Evolutionary conservation across 2,888 invertebrate genomes (phyloP).

Genomic region (Dicranocentrus wangi): DNA sequence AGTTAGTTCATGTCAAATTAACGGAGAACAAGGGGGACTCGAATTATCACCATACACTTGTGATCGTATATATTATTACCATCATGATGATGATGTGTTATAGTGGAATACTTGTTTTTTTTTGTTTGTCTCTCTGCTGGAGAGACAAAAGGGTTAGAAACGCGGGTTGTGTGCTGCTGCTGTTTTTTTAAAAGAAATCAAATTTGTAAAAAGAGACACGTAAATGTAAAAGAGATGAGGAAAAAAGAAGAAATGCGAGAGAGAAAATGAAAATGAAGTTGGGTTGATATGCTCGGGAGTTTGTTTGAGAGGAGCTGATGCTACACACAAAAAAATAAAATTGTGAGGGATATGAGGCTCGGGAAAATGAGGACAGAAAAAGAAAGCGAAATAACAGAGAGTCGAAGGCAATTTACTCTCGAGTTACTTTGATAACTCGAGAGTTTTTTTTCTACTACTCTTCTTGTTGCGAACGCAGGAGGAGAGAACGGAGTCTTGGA

Average conservation of each 20-base stretch:
- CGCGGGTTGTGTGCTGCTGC: no score
- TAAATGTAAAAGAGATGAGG: constrained; percentile 25
- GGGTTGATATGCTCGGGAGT: not conserved
- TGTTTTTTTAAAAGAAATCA: constrained; percentile 5
- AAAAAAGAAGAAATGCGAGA: constrained; percentile 8
- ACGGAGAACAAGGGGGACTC: not conserved
- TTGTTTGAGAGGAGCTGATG: not conserved
- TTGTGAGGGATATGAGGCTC: constrained; percentile 14
- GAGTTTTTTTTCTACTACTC: not conserved
- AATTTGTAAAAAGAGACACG: constrained; percentile 29
- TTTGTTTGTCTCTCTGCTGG: no score
- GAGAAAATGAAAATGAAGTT: constrained; percentile 14
- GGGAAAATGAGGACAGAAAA: not conserved
- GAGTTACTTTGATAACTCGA: not conserved
- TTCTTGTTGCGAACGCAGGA: not conserved
- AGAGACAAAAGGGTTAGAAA: not conserved
- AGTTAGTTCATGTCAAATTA: constrained; percentile 4
- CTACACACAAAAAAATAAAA: no score
- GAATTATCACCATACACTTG: not conserved
- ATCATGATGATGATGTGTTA: no score
- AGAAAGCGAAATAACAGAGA: not conserved
- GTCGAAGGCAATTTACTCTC: constrained; percentile 26
- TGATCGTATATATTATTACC: not conserved
- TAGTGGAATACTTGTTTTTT: no score
- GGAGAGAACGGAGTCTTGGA: not conserved